phyloP scores from a whole-genome alignment of 2,113 vertebrate species.

The Notothenia coriiceps region DNA sequence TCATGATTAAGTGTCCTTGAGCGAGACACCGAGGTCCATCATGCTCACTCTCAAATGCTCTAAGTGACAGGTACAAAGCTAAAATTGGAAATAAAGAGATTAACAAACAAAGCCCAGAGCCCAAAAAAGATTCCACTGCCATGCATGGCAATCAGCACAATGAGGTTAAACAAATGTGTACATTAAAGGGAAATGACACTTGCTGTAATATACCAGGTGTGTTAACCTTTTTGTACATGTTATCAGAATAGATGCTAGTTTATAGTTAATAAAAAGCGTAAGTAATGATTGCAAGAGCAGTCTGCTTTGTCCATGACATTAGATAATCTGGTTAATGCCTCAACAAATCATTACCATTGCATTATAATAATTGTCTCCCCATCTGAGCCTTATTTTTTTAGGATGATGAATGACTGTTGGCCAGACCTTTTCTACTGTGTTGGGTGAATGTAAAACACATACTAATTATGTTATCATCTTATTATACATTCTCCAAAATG shows the following conservation, averaged over 20 bases:
- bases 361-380: slow-evolving; percentile 21
- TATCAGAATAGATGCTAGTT: background rate
- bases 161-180: background rate
- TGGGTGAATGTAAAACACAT: background rate
- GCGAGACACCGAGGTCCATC: slow-evolving; percentile 9
- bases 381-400: slow-evolving; percentile 13
- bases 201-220: background rate
- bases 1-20: slow-evolving; percentile 37
- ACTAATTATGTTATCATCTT: background rate
- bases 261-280: background rate
- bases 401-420: background rate
- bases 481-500: background rate
- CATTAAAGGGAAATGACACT: slow-evolving; percentile 1
- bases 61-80: slow-evolving; percentile 24
- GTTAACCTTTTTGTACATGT: background rate
- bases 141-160: background rate
- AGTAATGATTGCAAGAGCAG: background rate
- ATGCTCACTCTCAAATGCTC: slow-evolving; percentile 27
- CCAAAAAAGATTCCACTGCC: background rate
- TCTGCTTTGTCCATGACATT: background rate
- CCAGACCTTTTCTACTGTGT: background rate
- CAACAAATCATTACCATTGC: slow-evolving; percentile 7
- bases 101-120: too few relatives aligned
- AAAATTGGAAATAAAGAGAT: slow-evolving; percentile 33
- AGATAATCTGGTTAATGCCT: background rate